These are phyloP conservation scores for Apomyelois bistriatella DNA, from an alignment of 2,888 invertebrate genomes.

Conservation along the genomic window DNA sequence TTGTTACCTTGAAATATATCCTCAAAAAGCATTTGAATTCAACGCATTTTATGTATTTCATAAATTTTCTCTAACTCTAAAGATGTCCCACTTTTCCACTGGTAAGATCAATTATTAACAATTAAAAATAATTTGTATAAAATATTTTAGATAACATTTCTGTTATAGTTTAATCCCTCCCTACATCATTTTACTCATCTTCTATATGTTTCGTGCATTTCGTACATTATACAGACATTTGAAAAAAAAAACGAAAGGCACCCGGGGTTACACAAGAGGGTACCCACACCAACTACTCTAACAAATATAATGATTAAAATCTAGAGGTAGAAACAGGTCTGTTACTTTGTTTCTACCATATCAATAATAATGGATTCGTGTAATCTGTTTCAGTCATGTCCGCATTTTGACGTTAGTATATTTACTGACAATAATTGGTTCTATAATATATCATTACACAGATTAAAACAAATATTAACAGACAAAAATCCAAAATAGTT, in stretches of 20 bases:
- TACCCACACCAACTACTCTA: constrained; percentile 79
- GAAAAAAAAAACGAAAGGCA: constrained; percentile 71
- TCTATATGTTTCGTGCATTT: constrained; percentile 94
- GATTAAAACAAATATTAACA: background rate
- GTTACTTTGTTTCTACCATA: constrained; percentile 49
- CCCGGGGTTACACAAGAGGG: constrained; percentile 76
- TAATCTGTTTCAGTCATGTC: constrained; percentile 48
- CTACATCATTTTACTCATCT: constrained; percentile 80
- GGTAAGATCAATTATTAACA: constrained; percentile 68
- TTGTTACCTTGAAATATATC: constrained; percentile 67
- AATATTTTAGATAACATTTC: constrained; percentile 65
- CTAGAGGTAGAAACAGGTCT: constrained; percentile 60
- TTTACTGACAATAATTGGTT: background rate
- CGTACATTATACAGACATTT: constrained; percentile 89
- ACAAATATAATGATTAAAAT: constrained; percentile 74
- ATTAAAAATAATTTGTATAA: constrained; percentile 74
- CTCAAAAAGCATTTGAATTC: constrained; percentile 58
- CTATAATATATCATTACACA: background rate
- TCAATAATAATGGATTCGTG: constrained; percentile 30
- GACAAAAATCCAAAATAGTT: background rate
- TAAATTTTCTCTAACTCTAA: constrained; percentile 61
- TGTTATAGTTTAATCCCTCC: constrained; percentile 48
- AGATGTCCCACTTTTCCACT: constrained; percentile 70
- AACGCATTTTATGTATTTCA: constrained; percentile 51
- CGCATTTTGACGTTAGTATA: constrained; percentile 16